Base-by-base conservation (phyloP, 2,113 vertebrate species). In the Barbus barbus region DNA sequence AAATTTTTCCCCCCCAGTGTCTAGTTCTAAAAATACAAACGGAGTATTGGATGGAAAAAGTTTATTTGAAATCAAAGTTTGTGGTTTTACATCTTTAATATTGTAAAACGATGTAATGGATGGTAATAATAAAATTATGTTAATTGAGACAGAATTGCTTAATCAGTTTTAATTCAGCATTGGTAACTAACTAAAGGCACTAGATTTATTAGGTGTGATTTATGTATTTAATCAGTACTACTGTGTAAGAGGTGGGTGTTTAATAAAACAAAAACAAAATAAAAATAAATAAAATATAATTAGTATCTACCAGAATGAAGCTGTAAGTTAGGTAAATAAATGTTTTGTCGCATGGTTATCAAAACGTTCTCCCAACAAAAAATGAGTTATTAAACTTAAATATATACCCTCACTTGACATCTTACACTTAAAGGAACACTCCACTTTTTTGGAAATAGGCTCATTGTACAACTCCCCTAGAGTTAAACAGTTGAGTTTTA, bases 151-250 rank as follows among this genome's bases (percentile, higher is more conserved):
- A 48, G 51, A 48, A 75, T 22, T 73, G 18, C 38, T 61, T 69
- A 46, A 41, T 56, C 24, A 75, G 81, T 24, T 83, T 73, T 61
- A 74, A n/a, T 74, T 74, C 26, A 28, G 24, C 58, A 58, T 56
- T 22, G 53, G 20, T 7, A 22, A 22, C 53, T 56, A 58, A 58
- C 8, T n/a, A 58, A 58, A 58, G 53, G 22, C 8, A 58, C 8
- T 9, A 58, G 22, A 58, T 58, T n/a, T 16, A n/a, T 58, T n/a
- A 58, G 1, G 1, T 58, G 8, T 3, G 53, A 58, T 58, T n/a
- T 58, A 58, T 58, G 53, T 3, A n/a, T 58, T 58, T 58, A 58
- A 58, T 58, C 53, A 58, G 8, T 58, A n/a, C 53, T 58, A 58
- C 3, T 58, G 53, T 58, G 53, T 9, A 56, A 56, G 6, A 53